phyloP scores from a whole-genome alignment of 2,888 invertebrate species.

The Agonopterix subpropinquella region DNA sequence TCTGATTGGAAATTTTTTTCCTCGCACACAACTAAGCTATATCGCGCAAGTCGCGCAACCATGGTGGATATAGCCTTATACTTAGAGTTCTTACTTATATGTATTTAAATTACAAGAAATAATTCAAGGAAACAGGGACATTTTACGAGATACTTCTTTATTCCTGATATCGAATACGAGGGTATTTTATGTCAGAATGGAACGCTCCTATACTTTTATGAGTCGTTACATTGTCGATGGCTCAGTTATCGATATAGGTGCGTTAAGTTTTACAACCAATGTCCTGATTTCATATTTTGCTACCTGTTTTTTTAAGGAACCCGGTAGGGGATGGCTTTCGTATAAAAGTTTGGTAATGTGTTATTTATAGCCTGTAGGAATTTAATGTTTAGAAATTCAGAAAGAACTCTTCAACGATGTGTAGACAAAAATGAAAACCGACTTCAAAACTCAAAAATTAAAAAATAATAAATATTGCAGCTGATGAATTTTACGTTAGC shows the following conservation, averaged over 20 bases:
- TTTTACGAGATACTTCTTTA: conserved; percentile 33
- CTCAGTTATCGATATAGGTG: conserved; percentile 40
- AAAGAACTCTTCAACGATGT: too few species aligned
- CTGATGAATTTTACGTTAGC: too few species aligned
- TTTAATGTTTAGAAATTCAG: too few species aligned
- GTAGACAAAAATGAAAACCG: too few species aligned
- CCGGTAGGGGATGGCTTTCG: background rate
- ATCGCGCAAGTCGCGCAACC: too few species aligned
- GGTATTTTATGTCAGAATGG: conserved; percentile 37
- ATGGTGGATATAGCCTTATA: too few species aligned
- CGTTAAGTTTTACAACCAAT: conserved; percentile 43
- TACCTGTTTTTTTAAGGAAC: background rate
- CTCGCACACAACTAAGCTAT: too few species aligned
- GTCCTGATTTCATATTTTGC: conserved; percentile 31
- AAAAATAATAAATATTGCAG: too few species aligned
- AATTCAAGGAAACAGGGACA: conserved; percentile 28
- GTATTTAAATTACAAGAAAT: conserved; percentile 10
- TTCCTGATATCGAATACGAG: conserved; percentile 41
- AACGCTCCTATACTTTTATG: conserved; percentile 34
- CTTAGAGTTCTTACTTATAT: background rate
- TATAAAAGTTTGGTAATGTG: too few species aligned
- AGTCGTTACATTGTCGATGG: conserved; percentile 36
- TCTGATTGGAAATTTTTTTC: too few species aligned
- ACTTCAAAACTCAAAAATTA: too few species aligned
- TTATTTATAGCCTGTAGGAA: too few species aligned